Conservation (phyloP, 2,797 vertebrate genomes). For the Propithecus deckenii region DNA sequence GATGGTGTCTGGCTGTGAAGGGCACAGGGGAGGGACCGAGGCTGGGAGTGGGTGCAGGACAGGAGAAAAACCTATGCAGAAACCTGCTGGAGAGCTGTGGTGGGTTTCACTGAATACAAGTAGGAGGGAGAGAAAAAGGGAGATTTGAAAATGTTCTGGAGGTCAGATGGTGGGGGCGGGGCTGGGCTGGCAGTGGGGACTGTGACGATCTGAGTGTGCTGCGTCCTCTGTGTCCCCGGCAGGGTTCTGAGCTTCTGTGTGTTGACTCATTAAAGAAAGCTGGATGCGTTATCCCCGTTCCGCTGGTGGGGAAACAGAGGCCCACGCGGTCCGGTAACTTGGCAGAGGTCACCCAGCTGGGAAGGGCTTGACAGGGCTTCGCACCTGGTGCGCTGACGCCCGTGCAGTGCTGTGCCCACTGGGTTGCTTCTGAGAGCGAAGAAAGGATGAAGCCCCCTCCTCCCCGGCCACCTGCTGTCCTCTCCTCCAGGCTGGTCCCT, state of each 20-base stretch:
- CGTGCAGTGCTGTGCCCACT: background rate
- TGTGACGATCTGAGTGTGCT: no score
- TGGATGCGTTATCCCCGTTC: background rate
- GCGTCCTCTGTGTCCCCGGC: accelerated
- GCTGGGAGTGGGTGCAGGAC: accelerated
- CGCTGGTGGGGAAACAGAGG: background rate
- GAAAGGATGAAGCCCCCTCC: accelerated
- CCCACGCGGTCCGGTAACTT: no score
- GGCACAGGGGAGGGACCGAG: accelerated
- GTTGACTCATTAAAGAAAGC: background rate
- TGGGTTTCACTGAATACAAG: accelerated
- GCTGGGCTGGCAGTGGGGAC: background rate
- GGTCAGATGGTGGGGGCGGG: no score
- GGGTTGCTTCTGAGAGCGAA: background rate
- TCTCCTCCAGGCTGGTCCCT: background rate
- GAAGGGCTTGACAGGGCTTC: background rate
- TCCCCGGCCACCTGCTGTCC: background rate
- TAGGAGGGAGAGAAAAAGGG: background rate
- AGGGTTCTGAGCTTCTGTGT: background rate
- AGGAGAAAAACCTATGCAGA: background rate
- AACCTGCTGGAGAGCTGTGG: background rate
- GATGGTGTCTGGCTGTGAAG: accelerated
- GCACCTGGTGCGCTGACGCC: background rate
- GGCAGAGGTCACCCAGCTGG: no score
- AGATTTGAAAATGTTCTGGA: accelerated